phyloP scores from a whole-genome alignment of 2,113 vertebrate genomes.

The Buteo buteo region DNA sequence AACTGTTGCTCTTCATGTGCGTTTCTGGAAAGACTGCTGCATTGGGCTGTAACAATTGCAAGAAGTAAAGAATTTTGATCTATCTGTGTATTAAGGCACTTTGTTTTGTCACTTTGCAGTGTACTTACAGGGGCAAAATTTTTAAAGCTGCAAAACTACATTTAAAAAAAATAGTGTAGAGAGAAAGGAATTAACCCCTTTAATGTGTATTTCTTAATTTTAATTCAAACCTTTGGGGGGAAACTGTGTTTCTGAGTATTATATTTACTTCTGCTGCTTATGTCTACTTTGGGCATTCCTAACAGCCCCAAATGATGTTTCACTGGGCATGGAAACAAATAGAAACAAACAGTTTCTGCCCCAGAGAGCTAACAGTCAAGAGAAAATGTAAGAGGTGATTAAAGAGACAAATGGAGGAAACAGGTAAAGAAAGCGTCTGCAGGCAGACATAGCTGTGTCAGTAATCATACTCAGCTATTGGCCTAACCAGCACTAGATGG shows the following conservation, averaged over 20 bases:
- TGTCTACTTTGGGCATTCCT: background rate
- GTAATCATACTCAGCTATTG: background rate
- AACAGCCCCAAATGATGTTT: background rate
- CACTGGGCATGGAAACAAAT: background rate
- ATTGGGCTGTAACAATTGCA: background rate
- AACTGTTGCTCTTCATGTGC: background rate
- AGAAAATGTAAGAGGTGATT: background rate
- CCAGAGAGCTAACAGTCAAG: background rate
- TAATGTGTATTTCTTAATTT: background rate
- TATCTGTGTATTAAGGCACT: background rate
- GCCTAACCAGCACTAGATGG: background rate
- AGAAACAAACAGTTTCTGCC: background rate
- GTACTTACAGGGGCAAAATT: background rate
- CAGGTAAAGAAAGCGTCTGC: background rate
- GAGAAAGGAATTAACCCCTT: background rate
- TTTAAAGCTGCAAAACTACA: background rate
- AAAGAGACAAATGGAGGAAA: constrained; percentile 2
- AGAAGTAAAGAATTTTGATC: background rate
- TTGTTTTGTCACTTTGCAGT: background rate
- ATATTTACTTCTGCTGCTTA: background rate
- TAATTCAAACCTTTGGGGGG: background rate
- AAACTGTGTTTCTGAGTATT: background rate
- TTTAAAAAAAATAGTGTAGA: background rate
- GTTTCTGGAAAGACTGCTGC: background rate
- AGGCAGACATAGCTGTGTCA: background rate